A percentile compares a stretch with the other conserved stretches of the same genome.
phyloP scores from a whole-genome alignment of 2,888 invertebrate genomes.

The Drosophila suboccidentalis region DNA sequence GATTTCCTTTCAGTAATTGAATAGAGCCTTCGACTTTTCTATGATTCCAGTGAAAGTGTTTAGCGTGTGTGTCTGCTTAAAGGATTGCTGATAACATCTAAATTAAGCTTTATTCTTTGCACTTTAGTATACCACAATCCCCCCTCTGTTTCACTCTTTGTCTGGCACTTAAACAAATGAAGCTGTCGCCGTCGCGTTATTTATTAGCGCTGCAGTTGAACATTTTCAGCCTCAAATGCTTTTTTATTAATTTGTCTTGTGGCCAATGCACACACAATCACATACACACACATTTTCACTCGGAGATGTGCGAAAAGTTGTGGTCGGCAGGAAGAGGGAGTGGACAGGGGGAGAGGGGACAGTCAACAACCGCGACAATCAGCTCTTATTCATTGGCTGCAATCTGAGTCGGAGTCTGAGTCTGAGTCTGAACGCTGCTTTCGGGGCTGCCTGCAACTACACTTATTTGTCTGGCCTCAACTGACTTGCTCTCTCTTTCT shows the following conservation, averaged over 20 bases:
- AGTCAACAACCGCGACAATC: constrained; percentile 50
- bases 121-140: constrained; percentile 24
- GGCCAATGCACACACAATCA: constrained; percentile 49
- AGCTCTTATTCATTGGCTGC: constrained; percentile 64
- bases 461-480: constrained; percentile 74
- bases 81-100: constrained; percentile 6
- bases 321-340: not conserved
- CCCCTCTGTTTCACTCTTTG: constrained; percentile 29
- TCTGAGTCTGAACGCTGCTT: constrained; percentile 19
- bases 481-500: constrained; percentile 32
- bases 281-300: constrained; percentile 6
- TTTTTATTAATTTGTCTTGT: constrained; percentile 79
- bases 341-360: not conserved
- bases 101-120: constrained; percentile 25
- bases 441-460: constrained; percentile 65
- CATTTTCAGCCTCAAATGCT: constrained; percentile 79
- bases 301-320: not conserved
- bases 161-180: constrained; percentile 79
- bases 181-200: constrained; percentile 77
- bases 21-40: constrained; percentile 38
- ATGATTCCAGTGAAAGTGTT: constrained; percentile 15
- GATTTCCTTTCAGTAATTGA: constrained; percentile 53
- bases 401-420: constrained; percentile 65
- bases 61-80: not conserved
- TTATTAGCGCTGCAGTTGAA: constrained; percentile 66